A percentile compares a stretch with the other conserved stretches of the same genome.
Evolutionary conservation across 2,888 invertebrate genomes (phyloP).

Genomic region (Euplexia lucipara): DNA sequence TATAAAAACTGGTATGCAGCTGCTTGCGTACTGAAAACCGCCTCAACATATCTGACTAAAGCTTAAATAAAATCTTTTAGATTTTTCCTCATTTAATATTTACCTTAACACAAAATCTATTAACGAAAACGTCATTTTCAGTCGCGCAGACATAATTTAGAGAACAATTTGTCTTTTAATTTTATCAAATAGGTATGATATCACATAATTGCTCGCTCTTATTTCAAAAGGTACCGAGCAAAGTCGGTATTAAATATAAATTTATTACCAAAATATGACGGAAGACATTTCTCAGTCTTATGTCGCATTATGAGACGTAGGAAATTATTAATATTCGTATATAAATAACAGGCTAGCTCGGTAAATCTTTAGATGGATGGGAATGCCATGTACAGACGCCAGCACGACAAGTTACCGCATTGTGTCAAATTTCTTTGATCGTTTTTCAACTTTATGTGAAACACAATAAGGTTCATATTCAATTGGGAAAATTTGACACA

Average conservation of each 20-base stretch:
- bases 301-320: slow-evolving; percentile 2
- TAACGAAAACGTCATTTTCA: slow-evolving; percentile 5
- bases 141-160: neutral
- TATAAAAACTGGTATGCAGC: too few relatives aligned
- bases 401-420: too few relatives aligned
- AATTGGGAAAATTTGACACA: too few relatives aligned
- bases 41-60: too few relatives aligned
- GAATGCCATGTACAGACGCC: too few relatives aligned
- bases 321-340: slow-evolving; percentile 34
- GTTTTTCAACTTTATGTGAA: too few relatives aligned
- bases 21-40: too few relatives aligned
- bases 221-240: slow-evolving; percentile 4
- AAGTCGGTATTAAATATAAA: slow-evolving; percentile 37
- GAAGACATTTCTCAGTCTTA: neutral
- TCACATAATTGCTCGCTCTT: slow-evolving; percentile 10
- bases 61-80: too few relatives aligned
- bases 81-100: too few relatives aligned
- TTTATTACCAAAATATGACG: slow-evolving; percentile 36
- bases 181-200: slow-evolving; percentile 14
- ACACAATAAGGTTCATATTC: too few relatives aligned
- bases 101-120: neutral
- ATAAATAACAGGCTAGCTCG: slow-evolving; percentile 10
- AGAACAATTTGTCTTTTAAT: slow-evolving; percentile 15
- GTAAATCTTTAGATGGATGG: slow-evolving; percentile 25
- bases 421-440: too few relatives aligned